phyloP scores from a whole-genome alignment of 2,888 invertebrate species.

The Eustalomyia histrio region DNA sequence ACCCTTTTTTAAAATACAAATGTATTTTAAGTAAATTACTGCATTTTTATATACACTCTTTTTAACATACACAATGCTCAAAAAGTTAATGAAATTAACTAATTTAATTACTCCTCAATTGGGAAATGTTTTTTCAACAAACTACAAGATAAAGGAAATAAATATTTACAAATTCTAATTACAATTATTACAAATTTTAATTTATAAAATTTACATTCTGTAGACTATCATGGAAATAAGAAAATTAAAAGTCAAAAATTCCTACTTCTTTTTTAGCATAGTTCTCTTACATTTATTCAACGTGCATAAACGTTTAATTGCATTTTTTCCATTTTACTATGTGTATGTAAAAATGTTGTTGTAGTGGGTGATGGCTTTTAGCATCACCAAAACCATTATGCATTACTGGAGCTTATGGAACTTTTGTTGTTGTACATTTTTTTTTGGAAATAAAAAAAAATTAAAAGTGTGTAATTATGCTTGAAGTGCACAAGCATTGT shows the following conservation, averaged over 20 bases:
- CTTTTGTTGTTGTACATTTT: slow-evolving; percentile 22
- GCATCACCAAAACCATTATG: slow-evolving; percentile 53
- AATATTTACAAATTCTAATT: no score
- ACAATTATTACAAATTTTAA: no score
- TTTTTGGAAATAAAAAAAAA: slow-evolving; percentile 51
- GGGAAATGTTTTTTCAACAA: no score
- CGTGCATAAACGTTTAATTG: slow-evolving; percentile 57
- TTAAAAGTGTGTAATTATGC: slow-evolving; percentile 62
- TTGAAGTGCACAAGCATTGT: slow-evolving; percentile 60
- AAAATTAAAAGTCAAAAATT: no score
- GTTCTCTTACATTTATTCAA: neutral
- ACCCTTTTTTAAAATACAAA: neutral
- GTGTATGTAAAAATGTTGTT: slow-evolving; percentile 18
- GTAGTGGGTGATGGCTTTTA: slow-evolving; percentile 50
- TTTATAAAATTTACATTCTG: no score
- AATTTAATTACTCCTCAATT: no score
- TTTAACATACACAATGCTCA: neutral
- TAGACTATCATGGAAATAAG: no score
- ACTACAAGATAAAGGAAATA: no score
- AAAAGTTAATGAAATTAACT: no score
- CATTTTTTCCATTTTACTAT: slow-evolving; percentile 51
- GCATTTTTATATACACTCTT: neutral
- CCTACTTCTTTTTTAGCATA: neutral
- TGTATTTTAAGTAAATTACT: slow-evolving; percentile 5
- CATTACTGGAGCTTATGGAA: slow-evolving; percentile 47